These are phyloP conservation scores for Blennius ocellaris DNA, from an alignment of 2,113 vertebrate genomes.

Conservation along the genomic window DNA sequence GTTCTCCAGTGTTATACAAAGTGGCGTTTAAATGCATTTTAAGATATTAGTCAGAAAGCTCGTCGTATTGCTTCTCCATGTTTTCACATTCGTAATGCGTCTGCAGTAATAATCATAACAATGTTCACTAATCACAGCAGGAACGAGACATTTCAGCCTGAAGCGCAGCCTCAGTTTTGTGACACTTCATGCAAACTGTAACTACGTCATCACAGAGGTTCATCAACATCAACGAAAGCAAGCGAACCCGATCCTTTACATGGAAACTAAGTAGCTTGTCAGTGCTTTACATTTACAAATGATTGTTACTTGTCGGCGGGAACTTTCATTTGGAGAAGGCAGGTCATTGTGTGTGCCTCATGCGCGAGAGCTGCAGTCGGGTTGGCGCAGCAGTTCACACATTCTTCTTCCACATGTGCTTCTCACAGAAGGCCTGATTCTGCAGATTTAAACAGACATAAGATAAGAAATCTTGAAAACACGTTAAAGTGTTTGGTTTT, in stretches of 20 bases:
- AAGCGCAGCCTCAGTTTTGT: slow-evolving; percentile 25
- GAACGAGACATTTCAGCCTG: slow-evolving; percentile 21
- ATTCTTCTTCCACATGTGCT: slow-evolving; percentile 69
- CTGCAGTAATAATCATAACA: not conserved
- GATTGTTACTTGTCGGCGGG: not conserved
- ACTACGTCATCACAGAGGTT: not conserved
- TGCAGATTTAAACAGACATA: slow-evolving; percentile 32
- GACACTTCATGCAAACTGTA: slow-evolving; percentile 22
- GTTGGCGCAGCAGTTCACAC: slow-evolving; percentile 21
- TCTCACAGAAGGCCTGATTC: slow-evolving; percentile 75
- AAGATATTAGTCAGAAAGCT: slow-evolving; percentile 1
- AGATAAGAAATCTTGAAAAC: not conserved
- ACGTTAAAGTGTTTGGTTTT: no score
- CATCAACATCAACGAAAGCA: not conserved
- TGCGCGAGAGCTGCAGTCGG: not conserved
- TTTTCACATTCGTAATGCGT: slow-evolving; percentile 20
- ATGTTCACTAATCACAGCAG: slow-evolving; percentile 23
- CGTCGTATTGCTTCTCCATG: not conserved
- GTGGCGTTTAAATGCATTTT: slow-evolving; percentile 17
- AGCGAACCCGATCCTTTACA: not conserved
- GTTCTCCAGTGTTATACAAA: not conserved
- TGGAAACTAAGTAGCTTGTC: not conserved
- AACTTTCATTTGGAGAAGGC: not conserved
- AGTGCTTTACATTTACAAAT: slow-evolving; percentile 41
- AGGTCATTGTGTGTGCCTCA: not conserved